These are phyloP conservation scores for Crossaster papposus DNA, from an alignment of 53 echinoderm and acorn worm species.

Conservation along the genomic window DNA sequence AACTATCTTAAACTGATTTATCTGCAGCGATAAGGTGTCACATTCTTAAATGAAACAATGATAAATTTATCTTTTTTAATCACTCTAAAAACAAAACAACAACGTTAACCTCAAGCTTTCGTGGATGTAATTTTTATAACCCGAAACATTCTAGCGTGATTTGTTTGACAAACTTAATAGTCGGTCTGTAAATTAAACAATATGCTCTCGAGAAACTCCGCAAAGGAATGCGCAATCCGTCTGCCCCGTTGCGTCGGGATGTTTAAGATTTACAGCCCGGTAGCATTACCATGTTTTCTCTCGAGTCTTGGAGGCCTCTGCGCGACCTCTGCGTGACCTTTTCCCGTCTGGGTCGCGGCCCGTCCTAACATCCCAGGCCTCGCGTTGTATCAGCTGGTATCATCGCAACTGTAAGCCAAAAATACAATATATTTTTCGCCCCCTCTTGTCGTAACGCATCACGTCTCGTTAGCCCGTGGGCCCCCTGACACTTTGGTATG, in stretches of 20 bases:
- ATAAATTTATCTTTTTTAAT: no score
- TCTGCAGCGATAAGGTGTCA: no score
- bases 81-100: no score
- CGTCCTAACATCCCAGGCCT: slow-evolving; percentile 2
- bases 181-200: neutral
- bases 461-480: slow-evolving; percentile 47
- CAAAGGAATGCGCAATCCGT: neutral
- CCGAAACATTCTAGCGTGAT: neutral
- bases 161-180: neutral
- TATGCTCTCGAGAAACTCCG: no score
- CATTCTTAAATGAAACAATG: no score
- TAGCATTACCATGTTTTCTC: neutral
- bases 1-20: no score
- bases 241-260: neutral
- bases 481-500: slow-evolving; percentile 53
- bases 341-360: slow-evolving; percentile 46
- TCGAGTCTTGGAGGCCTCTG: neutral
- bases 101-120: neutral
- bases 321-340: slow-evolving; percentile 38
- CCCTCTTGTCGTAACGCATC: slow-evolving; percentile 35
- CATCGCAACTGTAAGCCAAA: slow-evolving; percentile 36
- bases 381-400: slow-evolving; percentile 31
- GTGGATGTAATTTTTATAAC: neutral
- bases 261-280: neutral
- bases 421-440: slow-evolving; percentile 13